Percentiles rank a stretch among this genome's conserved stretches.
These are phyloP conservation scores for Solenopsis fugax DNA, from an alignment of 1,140 invertebrate genomes.

Conservation along the genomic window DNA sequence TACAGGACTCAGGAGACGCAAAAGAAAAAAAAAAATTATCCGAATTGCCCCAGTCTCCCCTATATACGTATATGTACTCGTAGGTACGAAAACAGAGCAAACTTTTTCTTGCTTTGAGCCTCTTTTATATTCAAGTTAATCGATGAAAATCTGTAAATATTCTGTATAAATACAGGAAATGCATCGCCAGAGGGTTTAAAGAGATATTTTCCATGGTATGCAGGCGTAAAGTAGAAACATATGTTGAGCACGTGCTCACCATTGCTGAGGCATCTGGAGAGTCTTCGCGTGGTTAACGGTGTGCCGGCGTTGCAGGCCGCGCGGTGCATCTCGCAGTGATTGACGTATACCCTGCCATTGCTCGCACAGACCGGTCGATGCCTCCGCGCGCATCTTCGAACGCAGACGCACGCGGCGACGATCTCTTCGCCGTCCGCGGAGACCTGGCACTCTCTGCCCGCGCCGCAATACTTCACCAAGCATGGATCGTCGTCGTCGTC, in stretches of 20 bases:
- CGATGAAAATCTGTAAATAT: neutral
- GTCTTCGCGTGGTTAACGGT: conserved; percentile 88
- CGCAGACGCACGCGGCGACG: conserved; percentile 89
- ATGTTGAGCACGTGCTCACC: conserved; percentile 76
- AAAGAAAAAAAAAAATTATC: too few relatives aligned
- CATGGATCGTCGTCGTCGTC: conserved; percentile 86
- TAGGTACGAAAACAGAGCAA: neutral
- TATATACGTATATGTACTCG: too few relatives aligned
- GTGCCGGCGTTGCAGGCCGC: conserved; percentile 89
- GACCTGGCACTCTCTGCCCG: conserved; percentile 90
- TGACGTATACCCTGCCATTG: conserved; percentile 91
- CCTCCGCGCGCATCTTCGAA: conserved; percentile 86
- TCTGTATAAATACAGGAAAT: neutral
- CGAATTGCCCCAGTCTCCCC: too few relatives aligned
- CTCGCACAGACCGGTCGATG: conserved; percentile 91
- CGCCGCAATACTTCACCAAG: conserved; percentile 89
- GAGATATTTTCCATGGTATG: neutral
- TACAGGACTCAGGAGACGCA: too few relatives aligned
- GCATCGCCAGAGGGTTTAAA: too few relatives aligned
- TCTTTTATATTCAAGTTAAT: neutral
- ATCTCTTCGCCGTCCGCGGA: conserved; percentile 81
- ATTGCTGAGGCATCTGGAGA: conserved; percentile 86
- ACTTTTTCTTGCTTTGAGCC: neutral
- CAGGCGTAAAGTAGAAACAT: neutral
- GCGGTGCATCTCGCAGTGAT: conserved; percentile 92